Conservation (phyloP, 2,888 invertebrate species). For the Sinotaia quadrata region DNA sequence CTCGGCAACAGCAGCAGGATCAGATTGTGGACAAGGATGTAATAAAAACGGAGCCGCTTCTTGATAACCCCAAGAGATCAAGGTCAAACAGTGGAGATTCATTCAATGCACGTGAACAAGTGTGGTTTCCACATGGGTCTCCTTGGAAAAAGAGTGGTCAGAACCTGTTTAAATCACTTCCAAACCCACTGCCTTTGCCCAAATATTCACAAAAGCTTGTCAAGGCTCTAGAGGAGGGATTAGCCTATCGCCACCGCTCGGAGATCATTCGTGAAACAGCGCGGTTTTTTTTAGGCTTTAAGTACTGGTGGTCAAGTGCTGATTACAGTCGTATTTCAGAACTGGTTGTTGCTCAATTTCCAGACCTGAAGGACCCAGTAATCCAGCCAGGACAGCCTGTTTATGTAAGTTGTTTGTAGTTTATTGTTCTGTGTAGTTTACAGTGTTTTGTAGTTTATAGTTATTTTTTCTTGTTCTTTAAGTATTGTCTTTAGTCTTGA, state of each 20-base stretch:
- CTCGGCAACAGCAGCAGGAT: slow-evolving; percentile 3
- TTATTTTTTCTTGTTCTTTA: neutral
- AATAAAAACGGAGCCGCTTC: slow-evolving; percentile 5
- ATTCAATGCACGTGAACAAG: slow-evolving; percentile 29
- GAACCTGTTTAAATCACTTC: slow-evolving; percentile 34
- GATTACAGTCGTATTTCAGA: slow-evolving; percentile 42
- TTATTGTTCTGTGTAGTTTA: neutral
- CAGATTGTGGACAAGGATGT: neutral
- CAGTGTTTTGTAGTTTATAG: too few species aligned
- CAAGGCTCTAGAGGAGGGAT: slow-evolving; percentile 35
- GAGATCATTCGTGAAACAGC: slow-evolving; percentile 41
- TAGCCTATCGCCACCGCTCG: slow-evolving; percentile 34
- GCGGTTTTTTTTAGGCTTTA: slow-evolving; percentile 36
- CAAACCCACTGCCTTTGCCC: slow-evolving; percentile 36
- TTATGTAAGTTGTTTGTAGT: slow-evolving; percentile 40
- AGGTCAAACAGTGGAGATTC: neutral
- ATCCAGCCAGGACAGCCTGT: slow-evolving; percentile 25
- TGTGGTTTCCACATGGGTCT: slow-evolving; percentile 40
- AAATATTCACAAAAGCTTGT: slow-evolving; percentile 37
- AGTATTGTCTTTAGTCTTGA: neutral
- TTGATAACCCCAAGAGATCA: neutral
- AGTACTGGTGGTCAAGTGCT: slow-evolving; percentile 43
- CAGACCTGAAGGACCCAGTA: slow-evolving; percentile 37
- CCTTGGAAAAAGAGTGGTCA: slow-evolving; percentile 40
- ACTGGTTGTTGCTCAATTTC: slow-evolving; percentile 38